A percentile compares a stretch with the other conserved stretches of the same genome.
Evolutionary conservation across 2,113 vertebrate genomes (phyloP).

Genomic region (Myxocyprinus asiaticus): DNA sequence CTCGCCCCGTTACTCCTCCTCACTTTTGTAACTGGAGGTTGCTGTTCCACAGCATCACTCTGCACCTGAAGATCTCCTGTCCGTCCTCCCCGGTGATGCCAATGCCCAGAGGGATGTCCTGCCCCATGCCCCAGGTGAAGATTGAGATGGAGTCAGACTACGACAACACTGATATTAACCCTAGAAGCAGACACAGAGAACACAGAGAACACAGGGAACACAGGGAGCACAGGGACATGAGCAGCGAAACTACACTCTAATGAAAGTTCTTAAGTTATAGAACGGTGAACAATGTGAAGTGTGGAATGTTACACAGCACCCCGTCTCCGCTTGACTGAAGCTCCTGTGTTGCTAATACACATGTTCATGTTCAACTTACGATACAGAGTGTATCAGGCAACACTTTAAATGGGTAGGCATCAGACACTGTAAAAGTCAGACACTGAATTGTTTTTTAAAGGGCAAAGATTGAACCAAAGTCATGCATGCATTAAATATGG

Average conservation of each 20-base stretch:
- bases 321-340: not conserved
- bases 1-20: constrained; percentile 36
- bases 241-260: constrained; percentile 89
- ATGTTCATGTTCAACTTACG: constrained; percentile 7
- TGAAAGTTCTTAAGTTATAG: not conserved
- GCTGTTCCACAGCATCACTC: constrained; percentile 85
- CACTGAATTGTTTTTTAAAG: not conserved
- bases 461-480: not conserved
- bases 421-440: not conserved
- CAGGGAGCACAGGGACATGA: constrained; percentile 71
- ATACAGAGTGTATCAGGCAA: not conserved
- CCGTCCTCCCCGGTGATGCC: constrained; percentile 84
- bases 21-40: constrained; percentile 68
- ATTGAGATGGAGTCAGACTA: constrained; percentile 95
- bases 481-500: not conserved
- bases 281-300: not conserved
- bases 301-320: not conserved
- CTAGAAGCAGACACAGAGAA: constrained; percentile 36
- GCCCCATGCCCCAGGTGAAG: constrained; percentile 91
- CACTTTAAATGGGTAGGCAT: not conserved
- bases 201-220: not conserved
- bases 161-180: constrained; percentile 82
- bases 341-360: not conserved
- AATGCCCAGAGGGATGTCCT: constrained; percentile 75
- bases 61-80: constrained; percentile 98